These are phyloP conservation scores for Himalopsyche kuldschensis DNA, from an alignment of 2,888 invertebrate genomes.

Conservation along the genomic window DNA sequence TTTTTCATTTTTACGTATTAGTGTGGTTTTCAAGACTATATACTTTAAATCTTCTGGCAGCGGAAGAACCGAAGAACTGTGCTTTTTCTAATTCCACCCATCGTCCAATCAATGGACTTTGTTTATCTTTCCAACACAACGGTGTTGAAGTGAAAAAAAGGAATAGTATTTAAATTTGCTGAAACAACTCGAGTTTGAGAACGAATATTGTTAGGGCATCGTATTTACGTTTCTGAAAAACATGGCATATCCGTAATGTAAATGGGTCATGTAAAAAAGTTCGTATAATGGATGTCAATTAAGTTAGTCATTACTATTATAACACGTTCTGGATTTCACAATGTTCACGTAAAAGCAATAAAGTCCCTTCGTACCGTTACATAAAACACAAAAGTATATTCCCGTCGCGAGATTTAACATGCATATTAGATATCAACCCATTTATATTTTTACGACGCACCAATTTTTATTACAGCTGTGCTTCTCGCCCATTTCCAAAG, in stretches of 20 bases:
- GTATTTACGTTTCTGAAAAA: no score
- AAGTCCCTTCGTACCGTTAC: not conserved
- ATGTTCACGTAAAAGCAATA: not conserved
- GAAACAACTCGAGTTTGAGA: no score
- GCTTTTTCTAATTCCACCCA: no score
- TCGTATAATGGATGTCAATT: not conserved
- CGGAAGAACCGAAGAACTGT: no score
- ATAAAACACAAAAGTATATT: not conserved
- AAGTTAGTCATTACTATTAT: not conserved
- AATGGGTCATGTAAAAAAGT: not conserved
- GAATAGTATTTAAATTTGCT: no score
- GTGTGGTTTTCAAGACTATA: no score
- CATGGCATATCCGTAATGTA: not conserved
- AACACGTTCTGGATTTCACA: not conserved
- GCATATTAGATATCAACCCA: constrained; percentile 19
- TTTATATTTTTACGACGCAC: constrained; percentile 25
- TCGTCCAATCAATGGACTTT: no score
- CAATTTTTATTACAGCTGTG: constrained; percentile 19
- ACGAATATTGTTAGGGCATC: no score
- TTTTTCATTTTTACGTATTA: no score
- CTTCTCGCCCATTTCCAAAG: constrained; percentile 13
- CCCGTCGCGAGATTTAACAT: not conserved
- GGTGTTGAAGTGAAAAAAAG: no score
- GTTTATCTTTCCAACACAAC: no score
- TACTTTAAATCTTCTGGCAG: no score